A percentile compares a stretch with the other conserved stretches of the same genome.
These are phyloP conservation scores for Monomorium pharaonis DNA, from an alignment of 1,140 invertebrate genomes.

Conservation along the genomic window DNA sequence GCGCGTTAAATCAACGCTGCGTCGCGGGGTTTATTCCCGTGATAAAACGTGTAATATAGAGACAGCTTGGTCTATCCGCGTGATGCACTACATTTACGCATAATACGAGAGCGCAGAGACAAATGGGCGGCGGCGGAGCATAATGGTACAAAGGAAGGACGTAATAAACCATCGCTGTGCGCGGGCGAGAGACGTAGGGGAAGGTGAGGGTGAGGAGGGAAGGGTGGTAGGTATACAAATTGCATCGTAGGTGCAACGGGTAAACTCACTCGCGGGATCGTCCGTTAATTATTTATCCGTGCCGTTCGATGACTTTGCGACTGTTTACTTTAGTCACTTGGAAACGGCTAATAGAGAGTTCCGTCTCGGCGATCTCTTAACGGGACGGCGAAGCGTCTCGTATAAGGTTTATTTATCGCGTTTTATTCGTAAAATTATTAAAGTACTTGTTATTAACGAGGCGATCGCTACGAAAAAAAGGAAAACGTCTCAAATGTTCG, in stretches of 20 bases:
- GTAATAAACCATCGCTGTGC: slow-evolving; percentile 48
- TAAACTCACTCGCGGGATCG: slow-evolving; percentile 9
- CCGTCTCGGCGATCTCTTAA: neutral
- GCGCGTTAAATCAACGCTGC: slow-evolving; percentile 39
- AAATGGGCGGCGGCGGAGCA: slow-evolving; percentile 53
- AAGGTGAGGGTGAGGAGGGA: neutral
- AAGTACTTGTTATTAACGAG: neutral
- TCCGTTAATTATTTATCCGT: slow-evolving; percentile 28
- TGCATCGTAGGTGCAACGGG: neutral
- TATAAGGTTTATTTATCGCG: neutral
- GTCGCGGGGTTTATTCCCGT: slow-evolving; percentile 43
- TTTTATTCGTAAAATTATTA: neutral
- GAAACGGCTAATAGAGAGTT: slow-evolving; percentile 1
- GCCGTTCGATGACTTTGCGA: slow-evolving; percentile 3
- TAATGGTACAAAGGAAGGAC: slow-evolving; percentile 60
- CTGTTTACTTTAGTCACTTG: neutral
- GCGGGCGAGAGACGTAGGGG: too few species aligned
- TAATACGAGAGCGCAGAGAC: slow-evolving; percentile 55
- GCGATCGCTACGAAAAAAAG: neutral
- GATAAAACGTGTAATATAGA: slow-evolving; percentile 58
- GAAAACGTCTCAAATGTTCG: neutral
- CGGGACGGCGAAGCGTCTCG: too few species aligned
- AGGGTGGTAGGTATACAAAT: slow-evolving; percentile 12
- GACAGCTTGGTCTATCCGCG: slow-evolving; percentile 44
- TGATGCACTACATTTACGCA: slow-evolving; percentile 56